Evolutionary conservation across 2,113 vertebrate genomes (phyloP).

Genomic region (Nyctereutes procyonoides): DNA sequence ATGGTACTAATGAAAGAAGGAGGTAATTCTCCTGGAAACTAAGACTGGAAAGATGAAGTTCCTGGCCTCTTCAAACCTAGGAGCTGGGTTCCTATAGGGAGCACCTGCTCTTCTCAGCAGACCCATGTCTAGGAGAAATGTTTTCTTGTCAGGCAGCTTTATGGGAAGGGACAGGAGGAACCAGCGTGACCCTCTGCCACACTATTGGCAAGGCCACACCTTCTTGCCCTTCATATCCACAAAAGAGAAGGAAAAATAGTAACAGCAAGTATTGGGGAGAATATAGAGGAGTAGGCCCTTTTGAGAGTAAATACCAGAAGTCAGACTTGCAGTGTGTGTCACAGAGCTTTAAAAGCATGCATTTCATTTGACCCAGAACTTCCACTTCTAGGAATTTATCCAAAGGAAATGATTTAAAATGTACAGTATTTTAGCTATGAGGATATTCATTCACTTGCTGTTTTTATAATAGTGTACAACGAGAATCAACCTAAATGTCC

Average conservation of each 20-base stretch:
- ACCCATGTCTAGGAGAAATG: not conserved
- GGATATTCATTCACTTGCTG: not conserved
- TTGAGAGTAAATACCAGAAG: not conserved
- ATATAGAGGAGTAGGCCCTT: not conserved
- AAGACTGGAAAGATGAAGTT: not conserved
- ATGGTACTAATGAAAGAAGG: not conserved
- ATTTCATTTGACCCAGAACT: constrained; percentile 8
- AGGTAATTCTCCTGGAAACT: not conserved
- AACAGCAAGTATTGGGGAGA: not conserved
- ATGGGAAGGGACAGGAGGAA: not conserved
- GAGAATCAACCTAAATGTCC: constrained; percentile 12
- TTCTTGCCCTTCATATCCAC: not conserved
- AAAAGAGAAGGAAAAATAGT: not conserved
- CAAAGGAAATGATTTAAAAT: constrained; percentile 28
- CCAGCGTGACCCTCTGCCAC: no score
- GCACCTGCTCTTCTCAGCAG: not conserved
- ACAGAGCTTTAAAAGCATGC: not conserved
- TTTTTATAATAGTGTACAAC: constrained; percentile 4
- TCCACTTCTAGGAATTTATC: constrained; percentile 6
- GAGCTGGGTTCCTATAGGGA: not conserved
- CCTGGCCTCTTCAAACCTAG: not conserved
- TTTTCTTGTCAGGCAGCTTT: not conserved
- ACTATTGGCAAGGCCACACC: not conserved
- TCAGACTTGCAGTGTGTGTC: not conserved
- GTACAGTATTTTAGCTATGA: not conserved